Conservation (phyloP, 2,797 vertebrate genomes). For the Poeciliopsis infans region DNA sequence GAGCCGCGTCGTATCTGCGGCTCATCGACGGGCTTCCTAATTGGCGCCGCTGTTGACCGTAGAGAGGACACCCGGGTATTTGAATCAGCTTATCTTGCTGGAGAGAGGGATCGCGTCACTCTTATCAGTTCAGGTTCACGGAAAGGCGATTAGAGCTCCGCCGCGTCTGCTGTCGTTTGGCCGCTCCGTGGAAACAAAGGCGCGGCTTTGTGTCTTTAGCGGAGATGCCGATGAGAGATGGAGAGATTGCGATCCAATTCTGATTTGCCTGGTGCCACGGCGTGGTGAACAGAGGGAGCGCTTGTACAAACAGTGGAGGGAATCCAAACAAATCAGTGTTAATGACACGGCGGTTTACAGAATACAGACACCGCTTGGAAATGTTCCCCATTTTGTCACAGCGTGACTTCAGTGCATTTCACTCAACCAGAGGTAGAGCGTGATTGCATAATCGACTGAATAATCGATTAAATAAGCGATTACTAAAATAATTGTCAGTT, state of each 20-base stretch:
- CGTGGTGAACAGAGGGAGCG: constrained; percentile 14
- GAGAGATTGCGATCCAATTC: not conserved
- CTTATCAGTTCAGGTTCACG: constrained; percentile 74
- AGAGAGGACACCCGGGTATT: constrained; percentile 72
- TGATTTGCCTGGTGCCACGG: constrained; percentile 24
- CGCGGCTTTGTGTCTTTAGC: constrained; percentile 59
- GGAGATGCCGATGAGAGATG: constrained; percentile 68
- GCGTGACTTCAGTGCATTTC: not conserved
- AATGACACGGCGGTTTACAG: constrained; percentile 2
- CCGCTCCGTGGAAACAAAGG: constrained; percentile 69
- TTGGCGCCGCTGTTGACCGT: constrained; percentile 71
- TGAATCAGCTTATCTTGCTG: constrained; percentile 71
- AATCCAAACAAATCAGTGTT: constrained; percentile 36
- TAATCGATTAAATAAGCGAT: too few relatives aligned
- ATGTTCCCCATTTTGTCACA: not conserved
- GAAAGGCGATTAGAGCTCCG: constrained; percentile 71
- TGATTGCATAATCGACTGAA: too few relatives aligned
- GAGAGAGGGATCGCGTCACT: constrained; percentile 67
- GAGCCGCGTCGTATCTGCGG: constrained; percentile 74
- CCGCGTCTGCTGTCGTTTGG: constrained; percentile 51
- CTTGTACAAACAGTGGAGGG: constrained; percentile 15
- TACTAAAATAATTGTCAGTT: too few relatives aligned
- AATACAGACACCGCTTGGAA: not conserved
- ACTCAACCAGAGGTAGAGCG: not conserved
- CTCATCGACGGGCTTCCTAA: constrained; percentile 77